These are phyloP conservation scores for Lepidurus apus DNA, from an alignment of 1,140 invertebrate genomes.

Conservation along the genomic window DNA sequence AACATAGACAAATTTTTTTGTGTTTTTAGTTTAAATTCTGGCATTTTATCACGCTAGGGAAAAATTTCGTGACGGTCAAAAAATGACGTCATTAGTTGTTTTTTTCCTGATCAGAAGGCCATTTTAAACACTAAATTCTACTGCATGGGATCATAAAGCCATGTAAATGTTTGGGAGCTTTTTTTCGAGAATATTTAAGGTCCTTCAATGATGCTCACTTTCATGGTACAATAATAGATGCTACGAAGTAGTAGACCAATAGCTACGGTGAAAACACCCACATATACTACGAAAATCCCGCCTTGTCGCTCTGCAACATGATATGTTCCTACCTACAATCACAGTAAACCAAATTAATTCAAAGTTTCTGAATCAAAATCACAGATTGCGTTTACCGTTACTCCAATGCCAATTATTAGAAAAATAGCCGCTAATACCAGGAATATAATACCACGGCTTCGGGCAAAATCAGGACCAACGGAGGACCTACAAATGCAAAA, in stretches of 20 bases:
- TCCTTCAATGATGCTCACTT: constrained; percentile 78
- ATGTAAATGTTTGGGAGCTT: neutral
- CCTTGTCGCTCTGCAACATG: constrained; percentile 52
- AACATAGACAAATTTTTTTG: neutral
- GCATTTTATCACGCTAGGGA: neutral
- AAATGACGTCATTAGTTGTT: neutral
- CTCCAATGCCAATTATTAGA: constrained; percentile 68
- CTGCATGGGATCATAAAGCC: neutral
- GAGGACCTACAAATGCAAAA: constrained; percentile 57
- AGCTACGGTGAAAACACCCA: constrained; percentile 68
- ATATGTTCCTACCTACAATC: constrained; percentile 52
- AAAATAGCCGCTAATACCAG: constrained; percentile 67
- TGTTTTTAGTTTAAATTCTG: neutral
- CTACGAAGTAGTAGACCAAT: constrained; percentile 67
- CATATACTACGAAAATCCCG: constrained; percentile 76
- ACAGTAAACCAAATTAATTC: constrained; percentile 25
- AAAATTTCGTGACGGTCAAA: neutral
- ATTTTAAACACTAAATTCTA: neutral
- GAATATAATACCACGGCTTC: constrained; percentile 70
- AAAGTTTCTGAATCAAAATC: constrained; percentile 2
- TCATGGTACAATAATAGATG: constrained; percentile 83
- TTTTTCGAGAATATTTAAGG: constrained; percentile 43
- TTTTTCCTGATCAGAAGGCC: constrained; percentile 6
- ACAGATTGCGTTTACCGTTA: constrained; percentile 58
- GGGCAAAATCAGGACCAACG: constrained; percentile 76